Evolutionary conservation across 2,888 invertebrate genomes (phyloP).

Genomic region (Microctonus aethiopoides): DNA sequence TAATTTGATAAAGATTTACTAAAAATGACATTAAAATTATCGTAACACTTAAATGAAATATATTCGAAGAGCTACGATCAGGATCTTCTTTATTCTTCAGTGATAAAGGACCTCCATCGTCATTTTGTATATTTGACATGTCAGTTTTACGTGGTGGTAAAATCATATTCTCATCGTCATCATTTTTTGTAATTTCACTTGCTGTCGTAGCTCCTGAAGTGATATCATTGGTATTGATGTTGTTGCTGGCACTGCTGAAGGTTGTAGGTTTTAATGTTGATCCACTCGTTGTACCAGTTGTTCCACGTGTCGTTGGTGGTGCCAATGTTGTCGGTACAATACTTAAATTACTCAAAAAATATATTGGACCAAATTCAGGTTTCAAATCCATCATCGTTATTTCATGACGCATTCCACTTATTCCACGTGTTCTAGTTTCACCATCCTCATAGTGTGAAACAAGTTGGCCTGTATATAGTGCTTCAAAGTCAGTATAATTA

Average conservation of each 20-base stretch:
- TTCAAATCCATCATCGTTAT: slow-evolving; percentile 76
- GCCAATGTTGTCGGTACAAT: slow-evolving; percentile 83
- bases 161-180: slow-evolving; percentile 64
- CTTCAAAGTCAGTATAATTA: slow-evolving; percentile 78
- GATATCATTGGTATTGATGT: background rate
- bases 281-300: slow-evolving; percentile 8
- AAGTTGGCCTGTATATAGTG: slow-evolving; percentile 79
- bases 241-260: background rate
- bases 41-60: slow-evolving; percentile 33
- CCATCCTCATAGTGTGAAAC: slow-evolving; percentile 77
- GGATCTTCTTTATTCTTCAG: slow-evolving; percentile 55
- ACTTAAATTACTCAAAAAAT: slow-evolving; percentile 80
- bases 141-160: slow-evolving; percentile 64
- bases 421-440: slow-evolving; percentile 71
- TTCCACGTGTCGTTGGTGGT: slow-evolving; percentile 66
- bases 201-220: slow-evolving; percentile 65
- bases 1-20: slow-evolving; percentile 44
- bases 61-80: slow-evolving; percentile 16
- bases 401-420: slow-evolving; percentile 76
- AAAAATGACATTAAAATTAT: slow-evolving; percentile 36
- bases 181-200: slow-evolving; percentile 64
- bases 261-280: slow-evolving; percentile 15
- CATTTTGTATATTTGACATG: slow-evolving; percentile 63
- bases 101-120: slow-evolving; percentile 57
- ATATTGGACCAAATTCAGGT: slow-evolving; percentile 80